Evolutionary conservation across 2,113 vertebrate genomes (phyloP), one percentile per base, ranked within the genome.

Genomic region (Apteryx mantelli): DNA sequence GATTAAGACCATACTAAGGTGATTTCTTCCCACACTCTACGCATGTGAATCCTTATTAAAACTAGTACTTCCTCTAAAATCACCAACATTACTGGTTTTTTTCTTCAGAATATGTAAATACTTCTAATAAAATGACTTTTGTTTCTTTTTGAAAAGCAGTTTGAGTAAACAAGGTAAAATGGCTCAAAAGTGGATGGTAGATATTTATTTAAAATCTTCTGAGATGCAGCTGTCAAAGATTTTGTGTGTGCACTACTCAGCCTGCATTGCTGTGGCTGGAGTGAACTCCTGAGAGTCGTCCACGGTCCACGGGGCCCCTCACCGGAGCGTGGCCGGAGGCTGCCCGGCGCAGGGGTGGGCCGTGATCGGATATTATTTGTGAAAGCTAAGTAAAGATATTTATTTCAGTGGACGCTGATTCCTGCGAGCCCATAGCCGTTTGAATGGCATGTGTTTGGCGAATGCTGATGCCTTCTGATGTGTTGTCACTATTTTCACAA

Each of bases 131-230:
- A 38, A 38, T 38, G 36, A 38, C 36, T 38, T 38, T 38, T 38
- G 36, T 38, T 38, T 38, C 36, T 38, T 38, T 38, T 38, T 38
- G 36, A 38, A 38, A 55, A 78, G 50, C 7, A 68, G 0, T 58
- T 91, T 78, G 38, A 92, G 58, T 58, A 88, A 83, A 36, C 40
- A 38, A 84, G 21, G 40, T 75, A 28, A 91, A 94, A 65, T 4
- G 26, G 21, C 38, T 83, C 7, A 38, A 56, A 60, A 66, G 34
- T 85, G 34, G 42, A 82, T 63, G 20, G 40, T 34, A 83, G 20
- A 46, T 26, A 40, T 60, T 77, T 63, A 78, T 44, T 30, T 50
- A 52, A 38, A 38, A 38, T 38, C 36, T 38, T 38, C 36, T 38
- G 36, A 38, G 53, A 38, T 77, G 38, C 52, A 79, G 6, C 46